Base-by-base conservation (phyloP, 2,888 invertebrate genomes). In the Dexiosoma caninum region DNA sequence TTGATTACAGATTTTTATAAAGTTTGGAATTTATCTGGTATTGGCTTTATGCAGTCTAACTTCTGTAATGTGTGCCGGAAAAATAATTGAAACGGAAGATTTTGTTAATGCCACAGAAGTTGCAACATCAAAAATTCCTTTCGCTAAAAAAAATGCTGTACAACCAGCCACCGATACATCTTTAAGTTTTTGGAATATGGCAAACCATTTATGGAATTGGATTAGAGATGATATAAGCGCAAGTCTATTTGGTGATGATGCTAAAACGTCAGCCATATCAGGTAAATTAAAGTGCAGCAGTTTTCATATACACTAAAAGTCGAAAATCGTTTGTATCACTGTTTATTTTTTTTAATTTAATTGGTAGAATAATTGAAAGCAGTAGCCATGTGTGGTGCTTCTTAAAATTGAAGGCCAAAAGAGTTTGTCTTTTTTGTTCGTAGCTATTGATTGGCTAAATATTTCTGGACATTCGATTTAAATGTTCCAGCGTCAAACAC, bases 171-270 rank as follows among this genome's bases (percentile, higher is more conserved):
- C 85, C 62, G 84, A 84, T 69, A 84, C 85, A 40, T 85, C 78
- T 14, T 19, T 86, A 77, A 87, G 87, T 71, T 83, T 88, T 51
- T 89, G 89, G 90, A 83, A 86, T 74, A 85, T 86, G 77, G 85
- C 88, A 35, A 85, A 86, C 19, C 84, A 85, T 46, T 83, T 89
- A 2, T 89, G 88, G 89, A 83, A 84, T 82, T 89, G 89, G 89
- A 82, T 89, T 71, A 86, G 85, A 84, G 85, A 85, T 55, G 89
- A 87, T 76, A 82, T 88, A 12, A 84, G 87, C 84, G 89, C 87
- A 86, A 89, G 86, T 84, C 83, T 88, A 2, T 86, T 87, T 16
- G 85, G 84, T 37, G 81, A 55, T 23, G 77, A 78, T 57, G 64
- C 7, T n/a, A 44, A 53, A 30, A 70, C 78, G n/a, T 42, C 70